Conservation (phyloP, 2,113 vertebrate genomes). For the Tetraodon nigroviridis region DNA sequence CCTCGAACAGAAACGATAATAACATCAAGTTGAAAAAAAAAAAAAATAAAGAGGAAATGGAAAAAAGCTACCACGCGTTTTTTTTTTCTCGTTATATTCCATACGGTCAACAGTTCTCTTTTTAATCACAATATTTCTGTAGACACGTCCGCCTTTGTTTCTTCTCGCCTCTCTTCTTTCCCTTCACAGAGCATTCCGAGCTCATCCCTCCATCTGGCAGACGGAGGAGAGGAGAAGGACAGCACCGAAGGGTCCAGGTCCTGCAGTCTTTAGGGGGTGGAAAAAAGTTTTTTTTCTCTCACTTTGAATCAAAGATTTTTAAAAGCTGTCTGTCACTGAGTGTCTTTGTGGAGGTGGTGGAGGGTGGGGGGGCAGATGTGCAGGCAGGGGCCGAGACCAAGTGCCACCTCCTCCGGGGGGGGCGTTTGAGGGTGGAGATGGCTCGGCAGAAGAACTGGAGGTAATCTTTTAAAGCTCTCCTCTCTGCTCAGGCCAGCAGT, state of each 20-base stretch:
- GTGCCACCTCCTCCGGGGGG: neutral
- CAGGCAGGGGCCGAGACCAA: slow-evolving; percentile 23
- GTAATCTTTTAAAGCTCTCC: slow-evolving; percentile 58
- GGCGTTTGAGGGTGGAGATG: slow-evolving; percentile 23
- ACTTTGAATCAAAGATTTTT: slow-evolving; percentile 46
- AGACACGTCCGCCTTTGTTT: slow-evolving; percentile 51
- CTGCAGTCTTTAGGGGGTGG: slow-evolving; percentile 56
- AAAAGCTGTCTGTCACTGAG: slow-evolving; percentile 40
- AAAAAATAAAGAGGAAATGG: slow-evolving; percentile 64
- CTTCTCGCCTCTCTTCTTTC: slow-evolving; percentile 32
- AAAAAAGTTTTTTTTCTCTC: slow-evolving; percentile 45
- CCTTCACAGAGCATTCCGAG: slow-evolving; percentile 49
- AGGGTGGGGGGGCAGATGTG: slow-evolving; percentile 28
- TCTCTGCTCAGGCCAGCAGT: slow-evolving; percentile 49
- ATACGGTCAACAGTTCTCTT: slow-evolving; percentile 61
- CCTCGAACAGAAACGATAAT: slow-evolving; percentile 63
- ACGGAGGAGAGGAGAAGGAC: slow-evolving; percentile 48
- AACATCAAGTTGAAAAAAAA: slow-evolving; percentile 57
- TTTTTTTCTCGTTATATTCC: slow-evolving; percentile 68
- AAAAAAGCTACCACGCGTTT: slow-evolving; percentile 73
- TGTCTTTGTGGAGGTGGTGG: slow-evolving; percentile 39
- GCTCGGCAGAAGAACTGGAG: slow-evolving; percentile 32
- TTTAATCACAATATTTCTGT: slow-evolving; percentile 66
- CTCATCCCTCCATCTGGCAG: slow-evolving; percentile 37
- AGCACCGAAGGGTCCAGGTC: slow-evolving; percentile 62